A percentile compares a stretch with the other conserved stretches of the same genome.
Conservation (phyloP, 2,797 vertebrate genomes). For the Gouania willdenowi region DNA sequence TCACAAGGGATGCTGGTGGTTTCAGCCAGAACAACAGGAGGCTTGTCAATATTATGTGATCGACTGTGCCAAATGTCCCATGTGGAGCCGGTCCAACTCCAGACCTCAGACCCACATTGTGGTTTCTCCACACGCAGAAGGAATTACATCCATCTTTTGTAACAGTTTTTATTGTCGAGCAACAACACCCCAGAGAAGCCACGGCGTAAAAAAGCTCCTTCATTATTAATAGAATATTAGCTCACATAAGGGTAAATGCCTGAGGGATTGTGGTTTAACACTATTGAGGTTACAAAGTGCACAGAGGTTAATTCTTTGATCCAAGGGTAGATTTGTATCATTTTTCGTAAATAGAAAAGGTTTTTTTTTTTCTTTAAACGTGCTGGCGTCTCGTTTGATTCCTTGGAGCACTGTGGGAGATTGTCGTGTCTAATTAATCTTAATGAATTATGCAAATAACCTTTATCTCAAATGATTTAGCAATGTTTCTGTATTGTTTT, state of each 20-base stretch:
- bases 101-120: slow-evolving; percentile 26
- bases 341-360: slow-evolving; percentile 75
- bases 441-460: slow-evolving; percentile 84
- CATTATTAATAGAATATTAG: slow-evolving; percentile 75
- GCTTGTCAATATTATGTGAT: slow-evolving; percentile 6
- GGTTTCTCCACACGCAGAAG: slow-evolving; percentile 31
- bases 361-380: slow-evolving; percentile 69
- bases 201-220: slow-evolving; percentile 57
- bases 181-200: slow-evolving; percentile 54
- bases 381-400: slow-evolving; percentile 51
- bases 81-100: slow-evolving; percentile 1
- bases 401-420: slow-evolving; percentile 62
- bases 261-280: slow-evolving; percentile 66
- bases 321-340: slow-evolving; percentile 77
- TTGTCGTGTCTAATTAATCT: slow-evolving; percentile 79
- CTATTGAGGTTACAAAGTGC: slow-evolving; percentile 64
- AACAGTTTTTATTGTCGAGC: slow-evolving; percentile 47
- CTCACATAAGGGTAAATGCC: slow-evolving; percentile 64
- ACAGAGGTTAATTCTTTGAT: slow-evolving; percentile 77
- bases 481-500: slow-evolving; percentile 83
- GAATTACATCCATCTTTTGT: slow-evolving; percentile 51
- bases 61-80: slow-evolving; percentile 6
- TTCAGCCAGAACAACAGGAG: slow-evolving; percentile 5
- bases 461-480: slow-evolving; percentile 82
- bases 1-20: slow-evolving; percentile 9